Evolutionary conservation across 2,888 invertebrate species (phyloP), one percentile per base, ranked within the genome.

Genomic region (Phymatocera aterrima): DNA sequence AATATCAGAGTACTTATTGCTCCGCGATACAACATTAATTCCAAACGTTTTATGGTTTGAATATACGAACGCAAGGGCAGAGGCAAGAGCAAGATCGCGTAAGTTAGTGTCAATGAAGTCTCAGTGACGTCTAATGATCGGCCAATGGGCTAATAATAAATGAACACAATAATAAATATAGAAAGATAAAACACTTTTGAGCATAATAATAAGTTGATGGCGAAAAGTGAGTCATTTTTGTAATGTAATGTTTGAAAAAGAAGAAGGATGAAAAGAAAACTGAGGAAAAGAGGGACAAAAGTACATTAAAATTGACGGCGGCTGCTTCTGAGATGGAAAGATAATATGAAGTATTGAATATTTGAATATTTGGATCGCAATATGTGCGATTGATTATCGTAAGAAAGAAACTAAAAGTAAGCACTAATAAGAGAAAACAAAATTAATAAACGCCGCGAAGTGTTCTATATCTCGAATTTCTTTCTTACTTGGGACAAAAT

Each of bases 21-120:
- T 98, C 80, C 93, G 97, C 82, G 98, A 98, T 89, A 97, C 97
- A 51, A 97, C 97, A 0, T 91, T 97, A 79, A 98, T 98, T 89
- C 97, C 97, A 34, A 97, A 98, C 90, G 96, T 98, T 21, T 90
- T 97, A 83, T 97, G 97, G 97, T 98, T 98, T 90, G 97, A 98
- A 90, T 98, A 98, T 90, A 97, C 97, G 34, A 96, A 96, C 82
- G 95, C 96, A 77, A 92, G 97, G 82, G 95, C 96, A 85, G 97
- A 97, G 89, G 95, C 96, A 43, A 93, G 96, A 82, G 94, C 95
- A 8, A 93, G 97, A 82, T 94, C 95, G 72, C 93, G 96, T 82
- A 97, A 97, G 91, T 91, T 96, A 88, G 95, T 95, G 70, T 95
- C 95, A 51, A 93, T 96, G 93, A 96, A 96, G 91, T 94, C 95